A percentile compares a stretch with the other conserved stretches of the same genome.
phyloP scores from a whole-genome alignment of 30 jellyfish, hydroid and myxozoan species.

The Nemopilema nomurai region DNA sequence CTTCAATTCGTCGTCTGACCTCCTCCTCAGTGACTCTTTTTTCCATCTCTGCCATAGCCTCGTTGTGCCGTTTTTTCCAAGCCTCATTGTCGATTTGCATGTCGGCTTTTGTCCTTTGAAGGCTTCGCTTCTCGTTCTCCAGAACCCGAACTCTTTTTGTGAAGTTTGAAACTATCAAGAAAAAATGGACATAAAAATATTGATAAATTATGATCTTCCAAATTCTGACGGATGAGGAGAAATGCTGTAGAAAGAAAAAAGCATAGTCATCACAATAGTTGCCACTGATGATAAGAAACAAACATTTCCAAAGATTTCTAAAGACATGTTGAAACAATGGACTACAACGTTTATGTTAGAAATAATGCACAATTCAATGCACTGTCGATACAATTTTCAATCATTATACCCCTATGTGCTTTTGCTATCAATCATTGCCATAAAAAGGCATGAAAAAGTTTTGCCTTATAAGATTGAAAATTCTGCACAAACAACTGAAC shows the following conservation, averaged over 20 bases:
- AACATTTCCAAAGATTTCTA: too few species aligned
- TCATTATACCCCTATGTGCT: too few species aligned
- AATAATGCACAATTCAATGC: too few species aligned
- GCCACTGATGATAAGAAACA: too few species aligned
- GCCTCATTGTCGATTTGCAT: slow-evolving; percentile 44
- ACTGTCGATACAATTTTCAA: too few species aligned
- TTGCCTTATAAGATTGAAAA: not conserved
- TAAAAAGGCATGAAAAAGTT: not conserved
- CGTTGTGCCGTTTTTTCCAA: slow-evolving; percentile 44
- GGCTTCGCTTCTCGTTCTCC: slow-evolving; percentile 42
- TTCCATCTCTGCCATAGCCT: slow-evolving; percentile 4
- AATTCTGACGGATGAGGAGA: not conserved
- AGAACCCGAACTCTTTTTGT: slow-evolving; percentile 26
- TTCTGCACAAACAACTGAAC: not conserved
- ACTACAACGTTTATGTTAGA: too few species aligned
- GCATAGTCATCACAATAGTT: too few species aligned
- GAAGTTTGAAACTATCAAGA: slow-evolving; percentile 6
- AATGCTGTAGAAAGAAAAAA: not conserved
- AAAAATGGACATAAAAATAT: not conserved
- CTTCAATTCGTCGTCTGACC: slow-evolving; percentile 3
- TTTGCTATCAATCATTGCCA: too few species aligned
- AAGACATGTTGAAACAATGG: too few species aligned
- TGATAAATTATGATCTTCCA: not conserved
- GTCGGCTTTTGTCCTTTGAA: slow-evolving; percentile 12
- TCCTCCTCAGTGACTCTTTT: slow-evolving; percentile 35